phyloP scores from a whole-genome alignment of 2,113 vertebrate genomes.

The Arizona elegans region DNA sequence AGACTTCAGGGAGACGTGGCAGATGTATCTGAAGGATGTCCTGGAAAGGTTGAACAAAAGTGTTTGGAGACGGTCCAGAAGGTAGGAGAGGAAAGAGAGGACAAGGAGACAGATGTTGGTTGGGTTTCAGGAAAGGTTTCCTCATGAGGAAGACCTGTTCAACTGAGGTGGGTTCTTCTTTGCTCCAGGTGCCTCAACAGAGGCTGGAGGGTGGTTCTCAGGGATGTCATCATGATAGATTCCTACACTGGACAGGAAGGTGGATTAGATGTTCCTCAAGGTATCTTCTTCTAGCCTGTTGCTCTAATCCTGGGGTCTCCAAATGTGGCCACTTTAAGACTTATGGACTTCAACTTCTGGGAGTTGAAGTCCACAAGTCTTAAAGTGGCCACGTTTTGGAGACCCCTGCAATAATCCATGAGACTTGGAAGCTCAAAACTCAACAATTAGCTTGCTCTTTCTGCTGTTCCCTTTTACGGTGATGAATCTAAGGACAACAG shows the following conservation, averaged over 20 bases:
- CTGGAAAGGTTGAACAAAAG: neutral
- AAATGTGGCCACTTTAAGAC: neutral
- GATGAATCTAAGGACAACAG: neutral
- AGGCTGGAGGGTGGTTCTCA: neutral
- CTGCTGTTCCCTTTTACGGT: neutral
- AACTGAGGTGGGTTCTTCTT: neutral
- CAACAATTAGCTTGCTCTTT: neutral
- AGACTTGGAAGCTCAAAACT: neutral
- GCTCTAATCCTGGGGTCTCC: neutral
- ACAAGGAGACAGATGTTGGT: neutral
- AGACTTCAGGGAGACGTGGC: neutral
- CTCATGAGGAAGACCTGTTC: neutral
- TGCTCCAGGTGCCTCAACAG: neutral
- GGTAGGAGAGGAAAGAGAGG: neutral
- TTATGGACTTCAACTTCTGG: neutral
- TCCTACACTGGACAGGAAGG: neutral
- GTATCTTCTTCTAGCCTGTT: neutral
- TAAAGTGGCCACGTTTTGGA: neutral
- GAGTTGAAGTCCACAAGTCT: neutral
- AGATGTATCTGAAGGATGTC: neutral
- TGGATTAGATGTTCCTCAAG: neutral
- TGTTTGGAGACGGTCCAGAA: neutral
- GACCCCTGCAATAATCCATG: neutral
- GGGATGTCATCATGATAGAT: neutral
- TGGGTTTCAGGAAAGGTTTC: neutral